Evolutionary conservation across 2,888 invertebrate species (phyloP), one percentile per base, ranked within the genome.

Genomic region (Autographa pulchrina): DNA sequence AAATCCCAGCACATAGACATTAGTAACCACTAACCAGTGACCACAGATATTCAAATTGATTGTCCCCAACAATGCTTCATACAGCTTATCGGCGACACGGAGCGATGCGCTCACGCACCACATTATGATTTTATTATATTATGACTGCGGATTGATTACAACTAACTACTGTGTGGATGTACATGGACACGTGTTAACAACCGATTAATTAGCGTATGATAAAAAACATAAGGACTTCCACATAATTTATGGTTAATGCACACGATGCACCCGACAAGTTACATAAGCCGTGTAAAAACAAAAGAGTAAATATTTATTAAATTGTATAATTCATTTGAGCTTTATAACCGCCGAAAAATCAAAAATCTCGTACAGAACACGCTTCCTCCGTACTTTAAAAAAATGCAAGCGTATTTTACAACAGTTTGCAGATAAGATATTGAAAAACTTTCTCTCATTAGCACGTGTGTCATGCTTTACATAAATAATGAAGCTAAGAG

Each of bases 21-120:
- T 25, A 25, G 25, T 56, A 18, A n/a, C 54, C 25, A 25, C 13
- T 56, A 18, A 6, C 54, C 25, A 41, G 35, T 18, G 41, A 35
- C 68, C 68, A 76, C 8, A 66, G 77, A 78, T 78, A 78, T 78
- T 76, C 38, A 80, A 80, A 72, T 65, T 64, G 71, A 77, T 77
- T 62, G 41, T 18, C 48, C 52, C 31, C 56, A 54, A 77, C 77
- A 78, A 80, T 80, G 77, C 77, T 60, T 31, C 68, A 60, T 61
- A 35, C 14, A 32, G 52, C 77, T 78, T 78, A 78, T 78, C 78
- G 60, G 56, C 48, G 72, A 48, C 80, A 63, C 38, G 63, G 68
- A 54, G 80, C 80, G 65, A 72, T 77, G 68, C 76, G 72, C 68
- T 72, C 77, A 80, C 76, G 68, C 76, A 78, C 65, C 52, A 63